Base-by-base conservation (phyloP, 2,888 invertebrate genomes). In the Cremastobaeus sp. region DNA sequence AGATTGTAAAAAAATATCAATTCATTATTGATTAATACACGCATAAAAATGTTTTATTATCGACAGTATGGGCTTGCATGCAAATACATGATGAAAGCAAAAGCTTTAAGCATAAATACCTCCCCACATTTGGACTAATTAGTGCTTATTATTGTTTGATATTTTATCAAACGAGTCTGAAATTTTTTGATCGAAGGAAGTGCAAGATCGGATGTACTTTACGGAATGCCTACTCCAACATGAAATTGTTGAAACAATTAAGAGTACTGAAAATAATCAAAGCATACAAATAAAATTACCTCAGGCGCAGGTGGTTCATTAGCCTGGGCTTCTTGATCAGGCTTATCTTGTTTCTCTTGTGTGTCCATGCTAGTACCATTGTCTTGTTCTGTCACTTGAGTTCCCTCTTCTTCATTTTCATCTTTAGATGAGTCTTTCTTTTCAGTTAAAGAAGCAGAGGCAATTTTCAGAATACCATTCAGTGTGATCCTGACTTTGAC, bases 401-500 rank as follows among this genome's bases (percentile, higher is more conserved):
- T 89, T 78, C 80, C 86, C 37, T 85, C 85, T 68, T 86, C 88
- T 60, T 84, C 89, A 79, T 84, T 88, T 64, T 85, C 89, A 80
- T 84, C 86, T 62, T 86, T 84, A 0, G 83, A 85, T 1, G 82
- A 82, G 65, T 88, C 86, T 20, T 83, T 83, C 81, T 94, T 94
- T 83, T 95, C 95, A 34, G 94, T 91, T 59, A 96, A 89, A 0
- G 95, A 93, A 2, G 99, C 99, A 55, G 94, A 94, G 8, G 94
- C 92, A 17, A 99, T 92, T 8, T 92, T 92, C 84, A 99, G 93
- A 72, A 98, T 93, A 50, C 99, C 99, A 87, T 99, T 95, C 48
- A 95, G 91, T 89, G 98, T 98, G 57, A 99, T 91, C 80, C 98
- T 92, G 3, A 97, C 96, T 90, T 98, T 99, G 2, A 99, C 94